Conservation (phyloP, 1,140 invertebrate genomes). For the Sminthurides bifidus region DNA sequence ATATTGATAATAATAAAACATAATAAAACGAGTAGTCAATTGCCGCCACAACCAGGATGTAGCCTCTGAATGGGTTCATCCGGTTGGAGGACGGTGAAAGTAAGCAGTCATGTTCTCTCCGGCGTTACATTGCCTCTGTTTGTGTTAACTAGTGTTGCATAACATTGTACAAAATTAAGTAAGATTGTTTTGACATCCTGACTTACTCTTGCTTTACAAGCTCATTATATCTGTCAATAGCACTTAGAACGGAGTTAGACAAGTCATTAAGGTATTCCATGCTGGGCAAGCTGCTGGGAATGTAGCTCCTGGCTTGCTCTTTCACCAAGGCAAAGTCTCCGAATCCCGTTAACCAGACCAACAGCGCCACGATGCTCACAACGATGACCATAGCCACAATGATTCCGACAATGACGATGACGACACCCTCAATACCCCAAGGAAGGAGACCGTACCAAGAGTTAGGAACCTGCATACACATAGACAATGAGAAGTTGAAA, state of each 20-base stretch:
- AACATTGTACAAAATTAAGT: background rate
- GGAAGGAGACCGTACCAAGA: slow-evolving; percentile 30
- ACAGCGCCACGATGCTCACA: slow-evolving; percentile 25
- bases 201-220: slow-evolving; percentile 6
- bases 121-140: no score
- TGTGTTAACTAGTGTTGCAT: background rate
- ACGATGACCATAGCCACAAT: slow-evolving; percentile 30
- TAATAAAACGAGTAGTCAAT: no score
- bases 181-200: background rate
- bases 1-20: no score
- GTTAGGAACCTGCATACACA: slow-evolving; percentile 25
- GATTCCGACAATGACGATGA: slow-evolving; percentile 28
- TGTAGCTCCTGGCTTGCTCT: slow-evolving; percentile 20
- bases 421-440: slow-evolving; percentile 32
- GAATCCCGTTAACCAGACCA: slow-evolving; percentile 29
- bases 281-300: slow-evolving; percentile 8
- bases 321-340: slow-evolving; percentile 26
- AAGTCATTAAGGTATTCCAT: slow-evolving; percentile 16
- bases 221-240: slow-evolving; percentile 29
- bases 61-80: no score
- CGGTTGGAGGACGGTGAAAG: no score
- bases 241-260: slow-evolving; percentile 18
- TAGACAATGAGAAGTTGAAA: background rate
- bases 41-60: no score
- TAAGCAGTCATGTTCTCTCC: no score